phyloP scores from a whole-genome alignment of 2,888 invertebrate species.

The Leptopterna dolabrata region DNA sequence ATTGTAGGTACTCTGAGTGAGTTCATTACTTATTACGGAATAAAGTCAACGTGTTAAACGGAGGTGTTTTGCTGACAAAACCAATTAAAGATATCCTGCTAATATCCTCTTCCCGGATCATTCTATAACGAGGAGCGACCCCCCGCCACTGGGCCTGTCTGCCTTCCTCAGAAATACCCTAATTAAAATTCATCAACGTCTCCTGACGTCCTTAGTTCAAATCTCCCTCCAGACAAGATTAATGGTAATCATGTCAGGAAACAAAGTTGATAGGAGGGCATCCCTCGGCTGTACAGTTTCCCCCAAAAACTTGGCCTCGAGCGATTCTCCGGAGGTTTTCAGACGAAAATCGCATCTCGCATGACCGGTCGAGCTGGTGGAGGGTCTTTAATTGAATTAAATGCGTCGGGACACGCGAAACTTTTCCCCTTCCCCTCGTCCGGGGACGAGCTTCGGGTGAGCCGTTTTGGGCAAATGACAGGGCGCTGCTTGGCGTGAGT shows the following conservation, averaged over 20 bases:
- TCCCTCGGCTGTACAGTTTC: neutral
- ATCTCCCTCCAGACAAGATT: slow-evolving; percentile 23
- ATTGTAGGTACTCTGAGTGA: no score
- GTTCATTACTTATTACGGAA: no score
- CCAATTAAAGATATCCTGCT: slow-evolving; percentile 12
- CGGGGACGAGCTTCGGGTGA: neutral
- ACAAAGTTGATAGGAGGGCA: slow-evolving; percentile 1
- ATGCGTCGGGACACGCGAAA: slow-evolving; percentile 59
- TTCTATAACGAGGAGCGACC: slow-evolving; percentile 17
- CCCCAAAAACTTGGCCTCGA: neutral
- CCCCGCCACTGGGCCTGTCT: slow-evolving; percentile 15
- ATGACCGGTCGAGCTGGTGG: slow-evolving; percentile 21
- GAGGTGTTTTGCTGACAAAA: neutral
- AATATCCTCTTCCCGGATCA: neutral
- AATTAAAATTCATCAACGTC: slow-evolving; percentile 49
- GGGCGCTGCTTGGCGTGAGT: slow-evolving; percentile 58
- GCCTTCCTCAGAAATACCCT: neutral
- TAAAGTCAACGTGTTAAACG: no score
- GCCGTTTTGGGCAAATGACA: slow-evolving; percentile 59
- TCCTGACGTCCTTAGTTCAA: neutral
- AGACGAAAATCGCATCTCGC: slow-evolving; percentile 54
- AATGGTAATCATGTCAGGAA: slow-evolving; percentile 38
- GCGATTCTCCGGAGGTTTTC: slow-evolving; percentile 13
- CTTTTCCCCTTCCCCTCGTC: slow-evolving; percentile 26
- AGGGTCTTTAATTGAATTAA: slow-evolving; percentile 61